Conservation (phyloP, 2,797 vertebrate species). For the Tangara arthus region DNA sequence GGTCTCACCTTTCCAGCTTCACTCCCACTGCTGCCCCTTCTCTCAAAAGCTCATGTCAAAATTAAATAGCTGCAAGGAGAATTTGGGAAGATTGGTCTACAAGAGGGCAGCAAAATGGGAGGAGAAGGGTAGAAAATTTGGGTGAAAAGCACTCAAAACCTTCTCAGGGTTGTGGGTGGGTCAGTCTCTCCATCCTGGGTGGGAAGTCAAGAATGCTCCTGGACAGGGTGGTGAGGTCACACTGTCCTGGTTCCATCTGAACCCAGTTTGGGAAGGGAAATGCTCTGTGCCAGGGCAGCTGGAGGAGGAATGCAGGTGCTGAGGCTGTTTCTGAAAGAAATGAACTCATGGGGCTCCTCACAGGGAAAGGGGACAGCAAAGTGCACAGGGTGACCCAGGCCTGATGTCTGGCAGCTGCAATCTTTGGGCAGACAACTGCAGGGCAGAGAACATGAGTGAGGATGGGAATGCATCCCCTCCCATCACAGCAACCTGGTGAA, state of each 20-base stretch:
- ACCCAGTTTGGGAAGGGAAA: not conserved
- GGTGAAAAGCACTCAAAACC: not conserved
- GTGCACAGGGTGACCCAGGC: not conserved
- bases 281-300: not conserved
- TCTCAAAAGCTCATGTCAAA: not conserved
- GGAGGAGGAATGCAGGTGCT: not conserved
- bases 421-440: not conserved
- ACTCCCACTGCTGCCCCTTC: not conserved
- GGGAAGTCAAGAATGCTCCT: not conserved
- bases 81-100: not conserved
- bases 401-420: not conserved
- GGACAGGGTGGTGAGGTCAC: no score
- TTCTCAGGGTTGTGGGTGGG: not conserved
- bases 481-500: not conserved
- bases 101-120: not conserved
- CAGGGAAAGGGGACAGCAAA: not conserved
- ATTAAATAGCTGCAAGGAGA: not conserved
- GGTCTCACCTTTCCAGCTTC: not conserved
- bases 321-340: not conserved
- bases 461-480: not conserved
- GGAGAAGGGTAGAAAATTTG: not conserved
- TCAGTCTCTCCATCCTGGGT: not conserved
- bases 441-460: not conserved
- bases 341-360: not conserved
- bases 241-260: not conserved